Percentiles rank a stretch among this genome's conserved stretches.
phyloP scores from a whole-genome alignment of 2,888 invertebrate genomes.

The Diachrysia chrysitis region DNA sequence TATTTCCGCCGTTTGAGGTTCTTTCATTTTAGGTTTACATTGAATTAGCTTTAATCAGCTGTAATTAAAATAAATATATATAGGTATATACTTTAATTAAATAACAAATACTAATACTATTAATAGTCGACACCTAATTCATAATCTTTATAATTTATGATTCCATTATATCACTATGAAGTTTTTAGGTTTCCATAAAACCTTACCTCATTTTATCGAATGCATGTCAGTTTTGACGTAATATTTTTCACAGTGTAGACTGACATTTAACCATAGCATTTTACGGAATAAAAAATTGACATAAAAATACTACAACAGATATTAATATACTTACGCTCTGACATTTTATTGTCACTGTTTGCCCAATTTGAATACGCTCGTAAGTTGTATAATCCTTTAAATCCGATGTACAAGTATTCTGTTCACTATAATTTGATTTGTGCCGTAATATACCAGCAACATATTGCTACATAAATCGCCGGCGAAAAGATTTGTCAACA shows the following conservation, averaged over 20 bases:
- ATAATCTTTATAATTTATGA: no score
- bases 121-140: no score
- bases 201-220: not conserved
- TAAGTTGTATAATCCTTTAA: not conserved
- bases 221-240: not conserved
- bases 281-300: not conserved
- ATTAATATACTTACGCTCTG: constrained; percentile 26
- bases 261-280: no score
- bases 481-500: no score
- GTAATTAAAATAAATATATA: no score
- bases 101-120: no score
- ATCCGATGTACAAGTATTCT: not conserved
- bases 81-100: no score
- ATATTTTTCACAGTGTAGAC: not conserved
- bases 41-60: no score
- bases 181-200: no score
- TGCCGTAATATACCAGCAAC: not conserved
- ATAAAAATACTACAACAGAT: not conserved
- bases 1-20: no score
- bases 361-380: not conserved
- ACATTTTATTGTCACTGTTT: constrained; percentile 14
- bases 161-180: no score
- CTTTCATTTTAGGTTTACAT: no score
- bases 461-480: not conserved
- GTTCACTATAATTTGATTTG: not conserved